A percentile compares a stretch with the other conserved stretches of the same genome.
These are phyloP conservation scores for Platycheirus rosarum DNA, from an alignment of 2,888 invertebrate genomes.

Conservation along the genomic window DNA sequence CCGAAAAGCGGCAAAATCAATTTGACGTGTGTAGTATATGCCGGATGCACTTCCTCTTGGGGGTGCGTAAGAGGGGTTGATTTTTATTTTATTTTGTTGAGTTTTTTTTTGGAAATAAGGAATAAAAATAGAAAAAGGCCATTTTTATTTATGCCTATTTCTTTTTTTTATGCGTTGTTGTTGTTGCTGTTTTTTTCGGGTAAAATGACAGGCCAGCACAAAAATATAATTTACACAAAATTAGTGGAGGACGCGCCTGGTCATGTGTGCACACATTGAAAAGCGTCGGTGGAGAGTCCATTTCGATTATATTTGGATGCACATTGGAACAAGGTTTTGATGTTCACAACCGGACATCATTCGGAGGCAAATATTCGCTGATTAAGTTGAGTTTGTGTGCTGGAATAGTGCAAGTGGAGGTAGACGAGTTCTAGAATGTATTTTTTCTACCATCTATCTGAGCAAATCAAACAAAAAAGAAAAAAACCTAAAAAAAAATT, in stretches of 20 bases:
- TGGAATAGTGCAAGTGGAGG: constrained; percentile 11
- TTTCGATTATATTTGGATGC: constrained; percentile 72
- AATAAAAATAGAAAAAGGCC: constrained; percentile 46
- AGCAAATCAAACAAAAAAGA: not conserved
- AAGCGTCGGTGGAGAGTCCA: constrained; percentile 68
- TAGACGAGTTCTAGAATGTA: constrained; percentile 36
- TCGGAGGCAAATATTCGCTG: constrained; percentile 69
- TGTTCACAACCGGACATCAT: constrained; percentile 69
- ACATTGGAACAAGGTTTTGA: constrained; percentile 60
- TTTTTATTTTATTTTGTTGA: constrained; percentile 32
- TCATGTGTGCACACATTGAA: constrained; percentile 72
- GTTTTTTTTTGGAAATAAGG: constrained; percentile 47
- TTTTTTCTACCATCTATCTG: constrained; percentile 10
- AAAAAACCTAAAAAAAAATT: constrained; percentile 7
- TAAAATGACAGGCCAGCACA: constrained; percentile 68
- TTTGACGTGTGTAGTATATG: constrained; percentile 67
- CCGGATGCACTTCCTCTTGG: constrained; percentile 61
- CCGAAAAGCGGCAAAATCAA: constrained; percentile 72
- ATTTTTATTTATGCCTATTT: constrained; percentile 29
- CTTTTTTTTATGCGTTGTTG: not conserved
- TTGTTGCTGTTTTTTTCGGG: constrained; percentile 21
- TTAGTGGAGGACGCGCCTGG: constrained; percentile 71
- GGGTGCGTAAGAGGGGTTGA: constrained; percentile 30
- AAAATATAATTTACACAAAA: constrained; percentile 74
- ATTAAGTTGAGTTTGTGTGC: constrained; percentile 67